phyloP scores from a whole-genome alignment of 2,113 vertebrate species.

The Syngnathoides biaculeatus region DNA sequence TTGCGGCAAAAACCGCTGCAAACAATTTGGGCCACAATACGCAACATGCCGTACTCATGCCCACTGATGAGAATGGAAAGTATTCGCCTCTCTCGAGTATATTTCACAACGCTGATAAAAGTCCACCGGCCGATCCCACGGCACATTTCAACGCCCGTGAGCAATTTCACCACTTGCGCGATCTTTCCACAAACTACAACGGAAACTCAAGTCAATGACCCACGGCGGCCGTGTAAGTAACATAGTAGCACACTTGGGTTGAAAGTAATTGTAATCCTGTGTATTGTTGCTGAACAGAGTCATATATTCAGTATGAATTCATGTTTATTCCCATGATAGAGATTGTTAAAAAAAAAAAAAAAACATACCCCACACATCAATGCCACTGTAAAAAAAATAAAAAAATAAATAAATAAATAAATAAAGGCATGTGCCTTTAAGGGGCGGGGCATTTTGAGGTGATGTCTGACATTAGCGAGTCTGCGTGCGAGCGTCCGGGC shows the following conservation, averaged over 20 bases:
- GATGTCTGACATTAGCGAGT: no score
- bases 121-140: neutral
- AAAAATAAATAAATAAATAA: no score
- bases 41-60: no score
- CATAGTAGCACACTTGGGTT: neutral
- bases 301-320: neutral
- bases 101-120: neutral
- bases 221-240: neutral
- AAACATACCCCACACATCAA: no score
- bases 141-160: neutral
- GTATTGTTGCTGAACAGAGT: neutral
- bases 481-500: no score
- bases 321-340: no score
- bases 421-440: no score
- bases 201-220: neutral
- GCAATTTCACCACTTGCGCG: neutral
- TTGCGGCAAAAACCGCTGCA: no score
- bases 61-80: neutral
- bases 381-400: no score
- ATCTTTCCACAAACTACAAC: neutral
- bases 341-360: no score
- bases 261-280: neutral
- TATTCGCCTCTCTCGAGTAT: neutral
- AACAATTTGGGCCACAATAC: no score
- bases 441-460: no score